Base-by-base conservation (phyloP, 2,888 invertebrate species). In the Thymelicus acteon region DNA sequence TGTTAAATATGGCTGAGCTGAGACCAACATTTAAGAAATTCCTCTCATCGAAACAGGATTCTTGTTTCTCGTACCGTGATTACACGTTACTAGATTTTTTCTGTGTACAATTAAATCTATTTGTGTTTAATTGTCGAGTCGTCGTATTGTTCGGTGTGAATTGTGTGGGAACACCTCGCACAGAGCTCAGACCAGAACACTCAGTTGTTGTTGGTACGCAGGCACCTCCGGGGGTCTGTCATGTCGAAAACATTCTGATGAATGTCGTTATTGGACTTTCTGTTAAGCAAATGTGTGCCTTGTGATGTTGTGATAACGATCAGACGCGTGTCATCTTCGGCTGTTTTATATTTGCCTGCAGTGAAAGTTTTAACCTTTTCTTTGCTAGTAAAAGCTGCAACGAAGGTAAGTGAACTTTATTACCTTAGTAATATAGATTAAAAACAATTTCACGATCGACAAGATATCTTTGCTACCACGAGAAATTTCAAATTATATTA, bases 101-200 rank as follows among this genome's bases (percentile, higher is more conserved):
- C 69, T 67, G 72, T 70, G 54, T 54, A 60, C 66, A 72, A 72
- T 74, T 74, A 74, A 70, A 67, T 71, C 69, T 72, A 74, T 71
- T 71, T 65, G 71, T 66, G 69, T 74, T 72, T 72, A 73, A 74
- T 74, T 73, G 67, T 70, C 57, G 60, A 49, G 66, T 54, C 48
- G 68, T 44, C 39, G 73, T 72, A 74, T 74, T 74, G 74, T 74
- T 73, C 67, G 57, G 64, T 48, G 61, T 58, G 61, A 67, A 49
- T 67, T 72, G 37, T 63, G 74, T 73, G 73, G 64, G 74, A 74
- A 73, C 60, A 64, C 60, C 67, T 60, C 54, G 40, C 61, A 40
- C 52, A 24, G 39, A 47, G 40, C 48, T 57, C n/a, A n/a, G 52
- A 67, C 48, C 72, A 65, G 52, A 63, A 19, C 69, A 66, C 67